phyloP scores from a whole-genome alignment of 2,113 vertebrate genomes.

The Fukomys damarensis region DNA sequence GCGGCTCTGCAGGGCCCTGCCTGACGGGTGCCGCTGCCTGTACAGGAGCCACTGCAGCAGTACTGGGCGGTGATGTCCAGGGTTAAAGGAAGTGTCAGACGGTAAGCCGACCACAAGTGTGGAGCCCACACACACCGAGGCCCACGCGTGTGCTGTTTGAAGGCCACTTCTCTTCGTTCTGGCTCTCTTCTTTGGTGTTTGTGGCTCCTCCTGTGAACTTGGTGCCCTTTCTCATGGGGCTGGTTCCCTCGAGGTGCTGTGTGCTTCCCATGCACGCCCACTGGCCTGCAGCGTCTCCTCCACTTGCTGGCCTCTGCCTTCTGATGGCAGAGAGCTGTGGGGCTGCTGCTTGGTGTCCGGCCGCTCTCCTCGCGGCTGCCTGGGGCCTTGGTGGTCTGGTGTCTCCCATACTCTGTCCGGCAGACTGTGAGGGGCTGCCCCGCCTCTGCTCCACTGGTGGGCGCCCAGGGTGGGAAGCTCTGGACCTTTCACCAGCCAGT shows the following conservation, averaged over 20 bases:
- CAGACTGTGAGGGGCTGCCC: no score
- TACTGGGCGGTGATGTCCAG: background rate
- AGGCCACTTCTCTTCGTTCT: background rate
- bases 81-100: background rate
- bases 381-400: rapidly evolving
- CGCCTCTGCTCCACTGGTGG: background rate
- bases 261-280: background rate
- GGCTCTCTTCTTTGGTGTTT: background rate
- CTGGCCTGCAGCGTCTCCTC: no score
- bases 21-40: no score
- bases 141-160: background rate
- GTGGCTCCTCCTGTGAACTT: slow-evolving; percentile 10
- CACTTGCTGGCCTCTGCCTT: background rate
- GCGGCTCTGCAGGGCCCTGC: background rate
- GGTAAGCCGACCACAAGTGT: background rate
- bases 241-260: background rate
- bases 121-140: background rate
- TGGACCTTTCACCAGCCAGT: rapidly evolving
- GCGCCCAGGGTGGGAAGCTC: no score
- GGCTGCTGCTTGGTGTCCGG: no score
- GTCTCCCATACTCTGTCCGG: background rate
- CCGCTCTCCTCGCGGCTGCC: background rate
- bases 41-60: background rate
- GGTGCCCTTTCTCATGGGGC: background rate
- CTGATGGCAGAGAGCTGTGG: background rate